Conservation (phyloP, 2,113 vertebrate genomes). For the Mustelus asterias region DNA sequence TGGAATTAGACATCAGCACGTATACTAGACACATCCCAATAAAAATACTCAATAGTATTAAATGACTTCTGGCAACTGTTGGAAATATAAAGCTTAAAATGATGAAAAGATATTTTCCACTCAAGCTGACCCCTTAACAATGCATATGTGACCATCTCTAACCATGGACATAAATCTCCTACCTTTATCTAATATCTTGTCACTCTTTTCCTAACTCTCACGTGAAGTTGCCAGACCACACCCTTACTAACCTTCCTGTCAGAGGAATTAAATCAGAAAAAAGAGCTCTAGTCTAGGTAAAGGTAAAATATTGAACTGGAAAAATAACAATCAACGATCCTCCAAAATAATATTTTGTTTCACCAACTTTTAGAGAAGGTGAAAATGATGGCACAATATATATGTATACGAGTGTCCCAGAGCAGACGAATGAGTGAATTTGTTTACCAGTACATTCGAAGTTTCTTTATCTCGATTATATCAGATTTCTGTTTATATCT, state of each 20-base stretch:
- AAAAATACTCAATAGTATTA: not conserved
- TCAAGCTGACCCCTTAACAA: not conserved
- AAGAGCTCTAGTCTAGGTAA: not conserved
- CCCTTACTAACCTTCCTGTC: not conserved
- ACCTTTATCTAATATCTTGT: not conserved
- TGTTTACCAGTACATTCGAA: not conserved
- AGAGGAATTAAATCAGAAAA: not conserved
- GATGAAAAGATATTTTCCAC: not conserved
- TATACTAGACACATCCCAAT: not conserved
- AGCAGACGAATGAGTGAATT: not conserved
- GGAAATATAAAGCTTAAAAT: not conserved
- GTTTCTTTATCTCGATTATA: not conserved
- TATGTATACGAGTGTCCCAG: not conserved
- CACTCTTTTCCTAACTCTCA: not conserved
- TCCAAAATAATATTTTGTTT: not conserved
- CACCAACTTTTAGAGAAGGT: not conserved
- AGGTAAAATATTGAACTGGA: not conserved
- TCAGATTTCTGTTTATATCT: not conserved
- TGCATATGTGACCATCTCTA: not conserved
- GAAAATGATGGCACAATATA: not conserved
- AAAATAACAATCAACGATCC: not conserved
- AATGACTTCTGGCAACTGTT: not conserved
- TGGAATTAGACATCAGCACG: not conserved
- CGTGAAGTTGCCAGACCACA: not conserved
- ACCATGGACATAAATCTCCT: not conserved